Percentiles rank a stretch among this genome's conserved stretches.
Evolutionary conservation across 1,140 invertebrate species (phyloP).

Genomic region (Paramacrobiotus metropolitanus): DNA sequence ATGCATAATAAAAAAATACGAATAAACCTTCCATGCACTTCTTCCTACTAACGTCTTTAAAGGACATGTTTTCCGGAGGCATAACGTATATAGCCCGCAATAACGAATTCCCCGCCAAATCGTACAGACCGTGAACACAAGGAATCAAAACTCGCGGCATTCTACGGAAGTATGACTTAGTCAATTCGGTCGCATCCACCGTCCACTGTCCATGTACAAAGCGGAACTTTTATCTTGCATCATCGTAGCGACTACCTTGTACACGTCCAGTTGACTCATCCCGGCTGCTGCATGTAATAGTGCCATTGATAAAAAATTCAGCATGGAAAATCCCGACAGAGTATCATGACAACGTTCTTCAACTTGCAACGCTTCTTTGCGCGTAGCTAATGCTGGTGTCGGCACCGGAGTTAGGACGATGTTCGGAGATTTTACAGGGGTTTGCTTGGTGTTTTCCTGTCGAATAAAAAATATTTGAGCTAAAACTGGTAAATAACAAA

Average conservation of each 20-base stretch:
- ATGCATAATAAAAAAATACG: too few species aligned
- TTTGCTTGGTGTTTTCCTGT: too few species aligned
- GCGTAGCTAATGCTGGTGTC: neutral
- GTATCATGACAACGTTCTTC: neutral
- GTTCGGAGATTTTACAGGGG: too few species aligned
- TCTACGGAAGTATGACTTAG: neutral
- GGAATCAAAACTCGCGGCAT: neutral
- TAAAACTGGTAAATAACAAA: neutral
- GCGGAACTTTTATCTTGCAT: neutral
- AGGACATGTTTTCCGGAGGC: too few species aligned
- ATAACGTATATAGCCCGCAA: neutral
- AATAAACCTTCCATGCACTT: too few species aligned
- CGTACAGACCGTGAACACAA: too few species aligned
- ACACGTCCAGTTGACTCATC: neutral
- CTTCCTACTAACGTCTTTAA: too few species aligned
- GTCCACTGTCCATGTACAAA: neutral
- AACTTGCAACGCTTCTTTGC: neutral
- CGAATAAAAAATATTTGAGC: neutral
- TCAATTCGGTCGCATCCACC: neutral
- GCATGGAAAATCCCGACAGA: neutral
- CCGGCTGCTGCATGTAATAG: neutral
- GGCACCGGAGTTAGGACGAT: neutral
- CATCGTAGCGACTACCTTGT: neutral
- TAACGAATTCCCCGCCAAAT: neutral
- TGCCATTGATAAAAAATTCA: neutral